Percentiles rank a stretch among this genome's conserved stretches.
Evolutionary conservation across 1,140 invertebrate species (phyloP).

Genomic region (Philotrypesis tridentata): DNA sequence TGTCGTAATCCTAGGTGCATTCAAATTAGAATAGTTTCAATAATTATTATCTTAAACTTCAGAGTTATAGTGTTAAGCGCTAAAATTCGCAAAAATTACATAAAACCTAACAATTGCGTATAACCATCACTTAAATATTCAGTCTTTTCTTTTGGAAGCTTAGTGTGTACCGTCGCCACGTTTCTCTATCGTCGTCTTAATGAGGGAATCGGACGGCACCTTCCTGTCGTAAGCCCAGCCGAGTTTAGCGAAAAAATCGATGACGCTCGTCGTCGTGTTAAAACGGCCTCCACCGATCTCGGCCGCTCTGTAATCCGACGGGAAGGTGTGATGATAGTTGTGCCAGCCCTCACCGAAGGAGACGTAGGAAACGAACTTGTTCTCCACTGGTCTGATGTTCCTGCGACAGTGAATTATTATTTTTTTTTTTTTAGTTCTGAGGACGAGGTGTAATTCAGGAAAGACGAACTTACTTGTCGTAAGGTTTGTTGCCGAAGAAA

Average conservation of each 20-base stretch:
- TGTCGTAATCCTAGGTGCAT: background rate
- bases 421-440: background rate
- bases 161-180: slow-evolving; percentile 52
- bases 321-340: slow-evolving; percentile 95
- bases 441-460: too few species aligned
- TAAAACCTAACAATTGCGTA: background rate
- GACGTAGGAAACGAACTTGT: slow-evolving; percentile 47
- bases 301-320: slow-evolving; percentile 85
- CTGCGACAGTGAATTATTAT: slow-evolving; percentile 23
- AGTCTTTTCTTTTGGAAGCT: background rate
- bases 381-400: slow-evolving; percentile 52
- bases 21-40: too few species aligned
- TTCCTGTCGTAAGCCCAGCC: slow-evolving; percentile 80
- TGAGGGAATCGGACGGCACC: slow-evolving; percentile 74
- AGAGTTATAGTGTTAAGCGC: background rate
- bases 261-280: slow-evolving; percentile 73
- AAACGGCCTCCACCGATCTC: slow-evolving; percentile 75
- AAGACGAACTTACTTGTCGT: slow-evolving; percentile 78
- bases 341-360: slow-evolving; percentile 85
- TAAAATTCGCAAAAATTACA: background rate
- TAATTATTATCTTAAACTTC: background rate
- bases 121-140: background rate
- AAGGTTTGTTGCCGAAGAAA: slow-evolving; percentile 82
- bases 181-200: slow-evolving; percentile 67
- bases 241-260: slow-evolving; percentile 75